Conservation (phyloP, 2,888 invertebrate genomes). For the Nomada lathburiana region DNA sequence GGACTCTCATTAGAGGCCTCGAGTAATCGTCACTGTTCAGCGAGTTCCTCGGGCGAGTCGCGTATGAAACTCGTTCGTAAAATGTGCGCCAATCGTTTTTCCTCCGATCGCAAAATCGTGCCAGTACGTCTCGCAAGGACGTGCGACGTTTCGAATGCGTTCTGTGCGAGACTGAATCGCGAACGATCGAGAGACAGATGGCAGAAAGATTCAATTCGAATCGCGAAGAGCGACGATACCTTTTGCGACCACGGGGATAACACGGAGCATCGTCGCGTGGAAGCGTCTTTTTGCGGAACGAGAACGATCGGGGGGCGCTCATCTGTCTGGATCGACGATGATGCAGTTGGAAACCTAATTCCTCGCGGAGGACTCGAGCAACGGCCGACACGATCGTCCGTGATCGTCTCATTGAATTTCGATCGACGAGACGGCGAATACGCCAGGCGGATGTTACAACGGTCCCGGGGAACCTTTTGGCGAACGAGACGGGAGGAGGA, state of each 20-base stretch:
- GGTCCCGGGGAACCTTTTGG: slow-evolving; percentile 19
- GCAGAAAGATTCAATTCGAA: slow-evolving; percentile 5
- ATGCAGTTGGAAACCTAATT: slow-evolving; percentile 50
- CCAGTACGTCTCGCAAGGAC: background rate
- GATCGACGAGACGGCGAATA: slow-evolving; percentile 21
- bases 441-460: background rate
- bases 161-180: slow-evolving; percentile 14
- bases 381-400: slow-evolving; percentile 43
- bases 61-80: background rate
- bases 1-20: slow-evolving; percentile 44
- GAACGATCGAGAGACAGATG: slow-evolving; percentile 18
- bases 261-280: slow-evolving; percentile 5
- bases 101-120: too few relatives aligned
- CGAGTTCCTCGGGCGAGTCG: background rate
- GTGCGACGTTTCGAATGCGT: slow-evolving; percentile 4
- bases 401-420: slow-evolving; percentile 55
- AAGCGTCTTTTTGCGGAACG: background rate
- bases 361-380: slow-evolving; percentile 14
- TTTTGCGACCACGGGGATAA: background rate
- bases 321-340: slow-evolving; percentile 27
- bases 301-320: slow-evolving; percentile 25
- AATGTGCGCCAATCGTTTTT: background rate
- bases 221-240: slow-evolving; percentile 17
- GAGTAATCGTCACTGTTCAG: slow-evolving; percentile 46
- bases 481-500: slow-evolving; percentile 20